Base-by-base conservation (phyloP, 1,140 invertebrate species). In the Nephila pilipes region DNA sequence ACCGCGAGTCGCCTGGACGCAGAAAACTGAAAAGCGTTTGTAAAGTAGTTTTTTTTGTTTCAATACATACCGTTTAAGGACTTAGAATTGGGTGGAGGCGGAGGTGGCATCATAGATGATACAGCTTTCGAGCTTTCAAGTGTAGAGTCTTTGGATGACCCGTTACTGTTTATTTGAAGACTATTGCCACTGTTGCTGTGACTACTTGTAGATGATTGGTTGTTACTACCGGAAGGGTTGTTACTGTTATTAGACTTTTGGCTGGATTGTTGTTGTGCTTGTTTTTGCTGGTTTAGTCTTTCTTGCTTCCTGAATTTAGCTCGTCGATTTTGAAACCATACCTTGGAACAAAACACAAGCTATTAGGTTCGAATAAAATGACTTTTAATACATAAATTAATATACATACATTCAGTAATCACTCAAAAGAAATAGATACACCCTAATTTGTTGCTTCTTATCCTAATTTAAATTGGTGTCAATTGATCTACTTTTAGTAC, bases 261-360 rank as follows among this genome's bases (percentile, higher is more conserved):
- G 36, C 58, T 85, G 60, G 90, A 92, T 38, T 92, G 90, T 1
- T 91, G 90, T 87, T 92, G 90, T 18, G 90, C 83, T 92, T 92
- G 90, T 75, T 92, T 92, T 57, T 92, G 90, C 55, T 92, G 90
- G 32, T 92, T 92, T 25, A 92, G 32, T 57, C 90, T 46, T 38
- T 92, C 90, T 79, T 92, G 90, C 38, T 92, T 92, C 32, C 90
- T 36, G 46, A 92, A 92, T 57, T 92, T 92, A 58, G 90, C 90
- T 87, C 90, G 60, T 32, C 90, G 60, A 60, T 92, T 92, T 79
- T 92, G 90, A 38, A 92, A 92, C 90, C 90, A 92, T 75, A 92
- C 90, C 90, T 92, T 22, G 14, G 14, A 54, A 54, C 3, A 81
- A 81, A 81, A 81, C 5, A 22, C 80, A 54, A 81, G n/a, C 46